A percentile compares a stretch with the other conserved stretches of the same genome.
phyloP scores from a whole-genome alignment of 1,140 invertebrate species.

The Diploscapter pachys region DNA sequence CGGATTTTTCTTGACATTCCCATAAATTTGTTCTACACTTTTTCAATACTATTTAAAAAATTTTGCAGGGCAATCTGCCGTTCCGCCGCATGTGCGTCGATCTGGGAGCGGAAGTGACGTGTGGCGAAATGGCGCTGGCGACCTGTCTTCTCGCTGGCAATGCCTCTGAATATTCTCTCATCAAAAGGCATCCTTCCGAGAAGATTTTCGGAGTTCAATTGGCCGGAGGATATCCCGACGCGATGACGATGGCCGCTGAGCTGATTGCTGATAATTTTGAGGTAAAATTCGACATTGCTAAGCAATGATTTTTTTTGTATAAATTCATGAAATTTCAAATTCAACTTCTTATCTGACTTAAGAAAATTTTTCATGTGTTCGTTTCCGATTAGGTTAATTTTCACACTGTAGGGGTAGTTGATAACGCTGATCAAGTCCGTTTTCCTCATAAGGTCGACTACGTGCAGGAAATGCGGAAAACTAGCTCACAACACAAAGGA shows the following conservation, averaged over 20 bases:
- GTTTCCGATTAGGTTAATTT: too few species aligned
- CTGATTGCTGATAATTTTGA: conserved; percentile 76
- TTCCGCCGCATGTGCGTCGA: conserved; percentile 92
- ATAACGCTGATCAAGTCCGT: too few species aligned
- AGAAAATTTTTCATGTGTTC: too few species aligned
- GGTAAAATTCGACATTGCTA: conserved; percentile 59
- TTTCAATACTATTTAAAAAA: not conserved
- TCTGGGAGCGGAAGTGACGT: conserved; percentile 92
- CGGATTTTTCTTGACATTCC: too few species aligned
- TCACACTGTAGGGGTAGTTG: too few species aligned
- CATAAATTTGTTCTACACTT: too few species aligned
- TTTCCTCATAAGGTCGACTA: too few species aligned
- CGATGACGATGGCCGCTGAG: conserved; percentile 81
- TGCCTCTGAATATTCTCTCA: conserved; percentile 82
- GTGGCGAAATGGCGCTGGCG: conserved; percentile 93
- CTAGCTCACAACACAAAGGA: too few species aligned
- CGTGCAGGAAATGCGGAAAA: too few species aligned
- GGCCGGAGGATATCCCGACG: conserved; percentile 85
- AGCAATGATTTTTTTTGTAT: too few species aligned
- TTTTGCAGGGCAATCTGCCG: conserved; percentile 78
- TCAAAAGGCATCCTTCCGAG: conserved; percentile 84
- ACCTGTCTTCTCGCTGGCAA: conserved; percentile 76
- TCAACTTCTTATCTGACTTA: too few species aligned
- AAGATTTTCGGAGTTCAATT: conserved; percentile 88
- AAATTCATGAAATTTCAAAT: too few species aligned